Evolutionary conservation across 1,140 invertebrate genomes (phyloP).

Genomic region (Acromyrmex echinatior): DNA sequence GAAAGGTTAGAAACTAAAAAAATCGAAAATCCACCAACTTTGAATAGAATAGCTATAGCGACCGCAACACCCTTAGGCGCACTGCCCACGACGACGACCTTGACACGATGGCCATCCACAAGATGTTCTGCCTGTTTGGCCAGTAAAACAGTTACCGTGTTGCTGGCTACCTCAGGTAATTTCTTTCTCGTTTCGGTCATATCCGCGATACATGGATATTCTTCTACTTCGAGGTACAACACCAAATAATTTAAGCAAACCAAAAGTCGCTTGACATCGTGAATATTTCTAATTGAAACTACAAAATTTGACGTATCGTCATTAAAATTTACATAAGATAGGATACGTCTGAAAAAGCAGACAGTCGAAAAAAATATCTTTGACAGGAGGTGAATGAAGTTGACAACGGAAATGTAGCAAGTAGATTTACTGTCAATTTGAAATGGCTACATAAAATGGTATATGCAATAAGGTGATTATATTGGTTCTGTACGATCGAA

Average conservation of each 20-base stretch:
- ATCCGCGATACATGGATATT: constrained; percentile 23
- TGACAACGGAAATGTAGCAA: constrained; percentile 9
- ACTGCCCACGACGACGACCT: constrained; percentile 81
- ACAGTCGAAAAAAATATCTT: constrained; percentile 35
- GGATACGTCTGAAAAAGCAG: constrained; percentile 21
- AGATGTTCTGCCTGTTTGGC: constrained; percentile 79
- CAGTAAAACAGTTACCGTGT: constrained; percentile 80
- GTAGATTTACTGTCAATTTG: constrained; percentile 40
- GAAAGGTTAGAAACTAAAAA: neutral
- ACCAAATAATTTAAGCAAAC: constrained; percentile 26
- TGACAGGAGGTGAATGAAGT: constrained; percentile 51
- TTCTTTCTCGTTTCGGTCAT: constrained; percentile 74
- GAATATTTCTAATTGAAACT: neutral
- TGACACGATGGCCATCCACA: constrained; percentile 77
- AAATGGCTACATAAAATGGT: neutral
- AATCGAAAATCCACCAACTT: constrained; percentile 72
- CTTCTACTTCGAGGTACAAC: neutral
- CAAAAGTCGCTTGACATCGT: constrained; percentile 13
- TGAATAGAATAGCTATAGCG: constrained; percentile 81
- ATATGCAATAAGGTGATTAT: neutral
- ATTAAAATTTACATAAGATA: constrained; percentile 23
- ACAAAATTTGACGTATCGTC: constrained; percentile 53
- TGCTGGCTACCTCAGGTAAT: constrained; percentile 65
- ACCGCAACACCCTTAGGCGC: constrained; percentile 80
- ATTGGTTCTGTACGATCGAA: neutral